Percentiles rank a stretch among this genome's conserved stretches.
Evolutionary conservation across 2,888 invertebrate species (phyloP).

Genomic region (Phrixothrix hirtus): DNA sequence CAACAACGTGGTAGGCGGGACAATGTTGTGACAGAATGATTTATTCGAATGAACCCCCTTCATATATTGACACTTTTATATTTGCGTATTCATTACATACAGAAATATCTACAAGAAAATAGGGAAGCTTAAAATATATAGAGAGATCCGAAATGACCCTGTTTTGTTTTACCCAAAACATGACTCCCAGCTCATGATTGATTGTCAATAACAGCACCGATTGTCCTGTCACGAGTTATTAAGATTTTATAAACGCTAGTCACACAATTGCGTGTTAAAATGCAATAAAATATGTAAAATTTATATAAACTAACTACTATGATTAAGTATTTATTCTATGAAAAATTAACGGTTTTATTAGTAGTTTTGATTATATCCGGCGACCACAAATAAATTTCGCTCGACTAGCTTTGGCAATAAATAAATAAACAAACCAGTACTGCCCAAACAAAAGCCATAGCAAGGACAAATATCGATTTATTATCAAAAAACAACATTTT

Average conservation of each 20-base stretch:
- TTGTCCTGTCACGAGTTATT: too few relatives aligned
- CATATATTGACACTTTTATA: conserved; percentile 32
- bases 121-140: too few relatives aligned
- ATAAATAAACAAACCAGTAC: not conserved
- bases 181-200: too few relatives aligned
- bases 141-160: too few relatives aligned
- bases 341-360: not conserved
- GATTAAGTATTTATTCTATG: not conserved
- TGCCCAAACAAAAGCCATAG: too few relatives aligned
- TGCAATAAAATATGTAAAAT: not conserved
- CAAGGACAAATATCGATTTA: too few relatives aligned
- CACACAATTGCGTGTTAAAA: not conserved
- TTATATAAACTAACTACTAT: not conserved
- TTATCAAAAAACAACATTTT: not conserved
- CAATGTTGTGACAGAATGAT: conserved; percentile 32
- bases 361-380: not conserved
- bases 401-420: not conserved
- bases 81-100: conserved; percentile 17
- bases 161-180: too few relatives aligned
- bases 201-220: too few relatives aligned
- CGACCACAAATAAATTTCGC: not conserved
- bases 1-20: conserved; percentile 28
- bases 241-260: not conserved
- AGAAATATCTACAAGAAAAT: too few relatives aligned
- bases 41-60: conserved; percentile 29